Conservation (phyloP, 2,797 vertebrate genomes). For the Chelidonichthys spinosus region DNA sequence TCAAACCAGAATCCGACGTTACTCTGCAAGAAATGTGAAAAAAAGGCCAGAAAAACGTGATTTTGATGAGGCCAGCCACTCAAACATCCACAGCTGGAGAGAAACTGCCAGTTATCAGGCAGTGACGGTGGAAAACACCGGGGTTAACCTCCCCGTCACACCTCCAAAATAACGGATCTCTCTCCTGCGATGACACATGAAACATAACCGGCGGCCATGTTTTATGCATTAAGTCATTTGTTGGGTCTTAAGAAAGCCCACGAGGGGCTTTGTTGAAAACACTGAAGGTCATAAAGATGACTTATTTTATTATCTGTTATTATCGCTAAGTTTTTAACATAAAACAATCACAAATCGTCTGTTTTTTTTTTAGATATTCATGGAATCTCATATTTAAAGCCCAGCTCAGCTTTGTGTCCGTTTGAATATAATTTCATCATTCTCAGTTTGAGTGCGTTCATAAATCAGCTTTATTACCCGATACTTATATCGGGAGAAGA, state of each 20-base stretch:
- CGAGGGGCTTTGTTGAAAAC: slow-evolving; percentile 5
- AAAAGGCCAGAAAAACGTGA: background rate
- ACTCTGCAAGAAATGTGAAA: background rate
- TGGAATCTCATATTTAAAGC: background rate
- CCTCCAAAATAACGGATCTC: slow-evolving; percentile 17
- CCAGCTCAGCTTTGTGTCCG: slow-evolving; percentile 11
- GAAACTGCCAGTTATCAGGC: slow-evolving; percentile 35
- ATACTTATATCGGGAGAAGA: slow-evolving; percentile 3
- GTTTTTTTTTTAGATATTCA: background rate
- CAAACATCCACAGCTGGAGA: slow-evolving; percentile 25
- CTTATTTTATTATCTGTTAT: background rate
- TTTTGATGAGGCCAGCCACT: background rate
- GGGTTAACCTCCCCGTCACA: slow-evolving; percentile 31
- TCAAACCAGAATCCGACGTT: background rate
- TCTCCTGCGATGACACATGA: slow-evolving; percentile 18
- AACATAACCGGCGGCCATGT: too few species aligned
- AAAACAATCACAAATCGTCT: background rate
- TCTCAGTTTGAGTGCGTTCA: background rate
- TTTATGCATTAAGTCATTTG: background rate
- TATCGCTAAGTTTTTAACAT: background rate
- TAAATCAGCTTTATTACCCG: slow-evolving; percentile 23
- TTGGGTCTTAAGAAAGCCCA: background rate
- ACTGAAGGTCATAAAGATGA: background rate
- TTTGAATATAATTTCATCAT: slow-evolving; percentile 12
- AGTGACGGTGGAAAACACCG: slow-evolving; percentile 14